A percentile compares a stretch with the other conserved stretches of the same genome.
These are phyloP conservation scores for Hipposideros larvatus DNA, from an alignment of 2,797 vertebrate species.

Conservation along the genomic window DNA sequence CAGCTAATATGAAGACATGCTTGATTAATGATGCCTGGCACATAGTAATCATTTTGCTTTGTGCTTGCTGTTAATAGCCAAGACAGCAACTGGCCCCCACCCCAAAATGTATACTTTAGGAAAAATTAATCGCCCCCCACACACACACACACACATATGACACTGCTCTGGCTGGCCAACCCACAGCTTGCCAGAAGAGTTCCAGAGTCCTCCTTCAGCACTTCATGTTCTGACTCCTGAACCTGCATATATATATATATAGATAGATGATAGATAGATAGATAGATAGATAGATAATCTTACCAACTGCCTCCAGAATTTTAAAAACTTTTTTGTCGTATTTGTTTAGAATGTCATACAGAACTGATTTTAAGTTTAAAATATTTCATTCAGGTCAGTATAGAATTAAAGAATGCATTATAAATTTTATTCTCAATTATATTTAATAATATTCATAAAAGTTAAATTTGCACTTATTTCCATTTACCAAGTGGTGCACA, in stretches of 20 bases:
- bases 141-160: not conserved
- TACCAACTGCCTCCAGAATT: not conserved
- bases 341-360: conserved; percentile 15
- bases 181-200: not conserved
- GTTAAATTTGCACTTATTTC: conserved; percentile 53
- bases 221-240: not conserved
- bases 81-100: not conserved
- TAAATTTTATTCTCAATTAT: conserved; percentile 48
- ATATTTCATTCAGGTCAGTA: not conserved
- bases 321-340: not conserved
- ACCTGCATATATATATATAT: too few relatives aligned
- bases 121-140: not conserved
- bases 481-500: conserved; percentile 56
- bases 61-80: not conserved
- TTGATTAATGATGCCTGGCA: not conserved
- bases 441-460: conserved; percentile 64
- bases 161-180: not conserved
- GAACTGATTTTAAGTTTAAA: conserved; percentile 21
- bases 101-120: not conserved
- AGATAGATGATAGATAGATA: too few relatives aligned
- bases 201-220: not conserved
- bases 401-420: not conserved
- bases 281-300: not conserved
- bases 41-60: not conserved
- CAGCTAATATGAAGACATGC: not conserved